Base-by-base conservation (phyloP, 23 tunicate species). In the Trididemnum nubilum region DNA sequence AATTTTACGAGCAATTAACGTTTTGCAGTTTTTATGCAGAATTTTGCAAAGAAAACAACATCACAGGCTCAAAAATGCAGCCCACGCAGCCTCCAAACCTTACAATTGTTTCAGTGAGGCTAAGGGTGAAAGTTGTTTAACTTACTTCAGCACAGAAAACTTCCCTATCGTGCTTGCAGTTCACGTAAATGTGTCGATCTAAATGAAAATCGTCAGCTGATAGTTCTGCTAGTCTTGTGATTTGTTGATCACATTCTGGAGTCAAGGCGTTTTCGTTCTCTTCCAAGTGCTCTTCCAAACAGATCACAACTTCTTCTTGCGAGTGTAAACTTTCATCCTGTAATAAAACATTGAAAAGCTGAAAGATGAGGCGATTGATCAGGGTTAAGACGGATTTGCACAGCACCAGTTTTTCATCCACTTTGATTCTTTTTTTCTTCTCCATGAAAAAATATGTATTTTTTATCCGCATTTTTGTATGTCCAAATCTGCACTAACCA, bases 181-280 rank as follows among this genome's bases (percentile, higher is more conserved):
- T 80, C 33, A 88, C 65, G 67, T 94, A 94, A 28, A 94, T 77
- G 44, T 84, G 34, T 37, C 88, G 50, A 78, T 94, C 98, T 35
- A 94, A 44, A 34, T 88, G 80, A 67, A 34, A 94, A 39, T 88
- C 98, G 35, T 94, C 94, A 33, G 98, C 79, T 12, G 90, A 81
- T 29, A 94, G 63, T 75, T 94, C 98, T 0, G 87, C 84, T 1
- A 94, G 50, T 24, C 84, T 25, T 0, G 28, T 31, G 29, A 94
- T 81, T 50, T 94, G 94, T 39, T 84, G 78, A 27, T 26, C 59
- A 54, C 98, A 94, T 59, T 81, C 82, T 0, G 82, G 75, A 9
- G 35, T 23, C 1, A 94, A 29, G 25, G 36, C 15, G n/a, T 29
- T 21, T 3, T 2, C 57, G 39, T 57, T 36, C 15, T 23, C 39